phyloP scores from a whole-genome alignment of 1,140 invertebrate species.

The Nomia melanderi region DNA sequence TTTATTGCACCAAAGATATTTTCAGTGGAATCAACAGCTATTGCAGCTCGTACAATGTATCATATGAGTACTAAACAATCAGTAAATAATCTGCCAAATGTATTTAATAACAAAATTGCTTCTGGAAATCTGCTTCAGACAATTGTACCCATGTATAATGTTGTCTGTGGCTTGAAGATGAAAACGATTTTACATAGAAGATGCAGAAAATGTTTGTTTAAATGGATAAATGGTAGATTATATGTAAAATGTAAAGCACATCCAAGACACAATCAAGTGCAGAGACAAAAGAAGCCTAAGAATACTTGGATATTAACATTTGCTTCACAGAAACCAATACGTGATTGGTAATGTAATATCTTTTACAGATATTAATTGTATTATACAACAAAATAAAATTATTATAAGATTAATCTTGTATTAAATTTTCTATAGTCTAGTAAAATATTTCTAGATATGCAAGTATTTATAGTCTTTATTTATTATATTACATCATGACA shows the following conservation, averaged over 20 bases:
- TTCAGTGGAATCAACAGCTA: not conserved
- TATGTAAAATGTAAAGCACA: constrained; percentile 89
- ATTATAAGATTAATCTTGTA: not conserved
- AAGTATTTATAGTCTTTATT: not conserved
- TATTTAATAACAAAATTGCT: not conserved
- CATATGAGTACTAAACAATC: constrained; percentile 14
- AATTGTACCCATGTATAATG: constrained; percentile 40
- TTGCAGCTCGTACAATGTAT: constrained; percentile 18
- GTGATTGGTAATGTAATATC: constrained; percentile 81
- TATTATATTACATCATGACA: not conserved
- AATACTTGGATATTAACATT: constrained; percentile 86
- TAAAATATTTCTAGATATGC: not conserved
- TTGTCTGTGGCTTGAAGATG: constrained; percentile 83
- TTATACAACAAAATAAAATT: constrained; percentile 15
- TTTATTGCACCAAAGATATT: not conserved
- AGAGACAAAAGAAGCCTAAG: constrained; percentile 83
- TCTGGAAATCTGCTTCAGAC: constrained; percentile 20
- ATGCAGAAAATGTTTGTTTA: constrained; percentile 90
- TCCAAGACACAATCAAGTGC: constrained; percentile 90
- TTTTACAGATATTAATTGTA: not conserved
- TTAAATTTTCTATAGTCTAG: not conserved
- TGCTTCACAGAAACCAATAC: constrained; percentile 84
- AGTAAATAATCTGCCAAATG: not conserved
- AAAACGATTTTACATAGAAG: constrained; percentile 83
- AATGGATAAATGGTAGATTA: constrained; percentile 84